Base-by-base conservation (phyloP, 30 jellyfish, hydroid and myxozoan genomes). In the Aurelia coerulea region DNA sequence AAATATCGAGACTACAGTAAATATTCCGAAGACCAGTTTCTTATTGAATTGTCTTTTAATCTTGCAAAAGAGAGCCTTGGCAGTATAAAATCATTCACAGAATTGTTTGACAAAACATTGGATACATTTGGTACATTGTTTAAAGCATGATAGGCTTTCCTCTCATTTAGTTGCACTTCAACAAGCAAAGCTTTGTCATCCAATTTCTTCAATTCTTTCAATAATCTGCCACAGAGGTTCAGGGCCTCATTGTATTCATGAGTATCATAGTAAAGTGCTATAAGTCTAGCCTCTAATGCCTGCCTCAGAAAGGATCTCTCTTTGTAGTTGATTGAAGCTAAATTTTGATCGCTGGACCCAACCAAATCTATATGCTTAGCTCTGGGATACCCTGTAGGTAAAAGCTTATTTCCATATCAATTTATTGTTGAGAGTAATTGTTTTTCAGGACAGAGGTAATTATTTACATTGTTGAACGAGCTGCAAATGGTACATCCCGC, bases 151-250 rank as follows among this genome's bases (percentile, higher is more conserved):
- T 88, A 94, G 9, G 97, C 83, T 51, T 93, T 90, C 90, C 98
- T 94, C 66, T 94, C 98, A 65, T 59, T 78, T 66, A 94, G 80
- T 74, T 94, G 98, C 63, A 94, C 98, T 62, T 94, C 98, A 56
- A 94, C 96, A 3, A 94, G 91, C 35, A 94, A 73, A 42, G 98
- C 97, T 79, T 94, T 94, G 76, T 94, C 98, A 73, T 94, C 98
- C 52, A 94, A 64, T 71, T 94, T 94, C 68, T 94, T 94, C 65
- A 94, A 69, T 66, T 94, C 98, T 74, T 80, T 88, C 15, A 83
- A 64, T 70, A 94, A 81, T 54, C 96, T 52, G 11, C 96, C 91
- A 83, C 98, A 88, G 5, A 88, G 83, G 9, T 72, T 53, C 42
- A 94, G 41, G 14, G 98, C 98, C 65, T 84, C 97, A 10, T 79